A percentile compares a stretch with the other conserved stretches of the same genome.
Conservation (phyloP, 1,140 invertebrate species). For the Protaetia brevitarsis region DNA sequence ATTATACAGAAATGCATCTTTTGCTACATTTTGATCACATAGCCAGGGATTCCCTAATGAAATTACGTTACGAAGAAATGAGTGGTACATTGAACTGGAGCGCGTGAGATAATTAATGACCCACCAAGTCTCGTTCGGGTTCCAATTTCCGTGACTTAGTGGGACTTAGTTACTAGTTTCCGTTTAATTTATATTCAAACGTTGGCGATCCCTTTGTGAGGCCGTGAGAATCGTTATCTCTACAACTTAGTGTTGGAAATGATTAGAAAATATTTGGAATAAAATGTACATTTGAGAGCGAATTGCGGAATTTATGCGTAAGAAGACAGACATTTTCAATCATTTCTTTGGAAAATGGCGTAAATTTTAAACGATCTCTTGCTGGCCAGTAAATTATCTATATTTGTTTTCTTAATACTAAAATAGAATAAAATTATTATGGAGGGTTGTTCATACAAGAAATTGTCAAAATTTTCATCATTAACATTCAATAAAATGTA, state of each 20-base stretch:
- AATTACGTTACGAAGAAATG: conserved; percentile 11
- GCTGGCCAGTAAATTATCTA: no score
- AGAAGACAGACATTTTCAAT: no score
- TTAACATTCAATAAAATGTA: no score
- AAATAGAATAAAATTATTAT: no score
- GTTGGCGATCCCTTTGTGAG: conserved; percentile 6
- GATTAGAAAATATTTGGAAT: not conserved
- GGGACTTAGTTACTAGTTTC: conserved; percentile 8
- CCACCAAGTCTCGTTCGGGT: not conserved
- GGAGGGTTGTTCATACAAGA: no score
- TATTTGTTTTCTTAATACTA: no score
- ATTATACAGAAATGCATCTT: not conserved
- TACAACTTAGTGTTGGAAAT: not conserved
- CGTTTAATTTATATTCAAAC: conserved; percentile 13
- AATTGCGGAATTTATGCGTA: no score
- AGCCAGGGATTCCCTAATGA: not conserved
- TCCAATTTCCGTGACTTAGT: conserved; percentile 6
- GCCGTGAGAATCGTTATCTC: not conserved
- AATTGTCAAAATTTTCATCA: no score
- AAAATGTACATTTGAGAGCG: no score
- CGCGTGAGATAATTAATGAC: conserved; percentile 11
- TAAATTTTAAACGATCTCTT: no score
- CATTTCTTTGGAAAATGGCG: no score
- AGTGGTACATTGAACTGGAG: not conserved
- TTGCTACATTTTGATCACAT: not conserved